phyloP scores from a whole-genome alignment of 2,113 vertebrate genomes.

The Silurus meridionalis region DNA sequence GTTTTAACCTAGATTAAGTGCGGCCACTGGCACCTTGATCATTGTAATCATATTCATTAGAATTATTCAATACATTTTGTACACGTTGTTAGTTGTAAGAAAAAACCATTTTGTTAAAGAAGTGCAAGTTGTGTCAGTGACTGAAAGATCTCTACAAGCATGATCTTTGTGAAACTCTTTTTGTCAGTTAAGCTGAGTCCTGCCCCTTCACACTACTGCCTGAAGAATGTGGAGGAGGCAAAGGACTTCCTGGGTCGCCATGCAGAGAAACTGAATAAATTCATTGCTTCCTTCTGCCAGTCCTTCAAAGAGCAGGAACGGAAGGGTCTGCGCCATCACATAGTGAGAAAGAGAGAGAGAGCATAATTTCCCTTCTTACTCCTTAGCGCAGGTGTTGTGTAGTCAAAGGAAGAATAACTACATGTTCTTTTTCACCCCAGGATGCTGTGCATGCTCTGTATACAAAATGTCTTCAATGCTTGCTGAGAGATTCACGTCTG shows the following conservation, averaged over 20 bases:
- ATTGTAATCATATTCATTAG: background rate
- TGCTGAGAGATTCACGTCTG: slow-evolving; percentile 89
- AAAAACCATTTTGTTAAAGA: background rate
- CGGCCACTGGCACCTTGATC: background rate
- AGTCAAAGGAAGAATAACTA: background rate
- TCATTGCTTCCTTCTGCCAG: slow-evolving; percentile 79
- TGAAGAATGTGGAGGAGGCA: slow-evolving; percentile 88
- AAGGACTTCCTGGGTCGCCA: slow-evolving; percentile 88
- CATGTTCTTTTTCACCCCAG: slow-evolving; percentile 61
- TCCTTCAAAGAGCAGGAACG: slow-evolving; percentile 86
- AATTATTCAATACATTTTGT: background rate
- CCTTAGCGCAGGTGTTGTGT: background rate
- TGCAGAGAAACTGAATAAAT: slow-evolving; percentile 84
- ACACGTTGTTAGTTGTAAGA: background rate
- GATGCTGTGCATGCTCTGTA: slow-evolving; percentile 90
- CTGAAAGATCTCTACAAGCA: background rate
- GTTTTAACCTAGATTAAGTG: background rate
- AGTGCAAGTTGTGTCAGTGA: background rate
- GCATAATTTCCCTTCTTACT: background rate
- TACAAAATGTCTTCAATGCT: slow-evolving; percentile 94
- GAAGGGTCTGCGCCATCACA: slow-evolving; percentile 90
- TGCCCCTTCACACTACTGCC: slow-evolving; percentile 71
- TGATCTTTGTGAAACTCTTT: slow-evolving; percentile 19
- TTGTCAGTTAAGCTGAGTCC: slow-evolving; percentile 71
- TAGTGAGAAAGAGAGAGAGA: slow-evolving; percentile 72